A percentile compares a stretch with the other conserved stretches of the same genome.
Evolutionary conservation across 2,797 vertebrate genomes (phyloP).

Genomic region (Xerus rutilus): DNA sequence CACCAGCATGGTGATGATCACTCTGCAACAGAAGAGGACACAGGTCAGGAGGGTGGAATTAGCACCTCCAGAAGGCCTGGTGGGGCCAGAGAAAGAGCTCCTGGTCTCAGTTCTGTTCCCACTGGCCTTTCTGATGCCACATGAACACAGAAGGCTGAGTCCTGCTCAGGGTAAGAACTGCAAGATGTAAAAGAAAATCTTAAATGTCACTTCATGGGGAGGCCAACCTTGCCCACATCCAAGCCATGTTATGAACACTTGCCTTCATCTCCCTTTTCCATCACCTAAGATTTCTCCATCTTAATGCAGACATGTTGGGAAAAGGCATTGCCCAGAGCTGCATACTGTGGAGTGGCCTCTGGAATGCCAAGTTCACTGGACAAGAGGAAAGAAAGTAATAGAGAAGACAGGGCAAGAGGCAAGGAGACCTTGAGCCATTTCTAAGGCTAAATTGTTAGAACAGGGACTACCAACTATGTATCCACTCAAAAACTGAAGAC

Average conservation of each 20-base stretch:
- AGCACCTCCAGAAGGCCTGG: neutral
- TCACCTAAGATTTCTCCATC: neutral
- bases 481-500: neutral
- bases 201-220: neutral
- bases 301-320: neutral
- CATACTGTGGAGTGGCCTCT: neutral
- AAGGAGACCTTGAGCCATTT: neutral
- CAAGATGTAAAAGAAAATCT: neutral
- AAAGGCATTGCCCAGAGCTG: neutral
- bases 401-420: neutral
- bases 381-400: neutral
- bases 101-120: neutral
- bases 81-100: neutral
- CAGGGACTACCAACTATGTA: neutral
- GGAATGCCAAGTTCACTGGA: neutral
- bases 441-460: neutral
- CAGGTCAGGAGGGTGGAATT: neutral
- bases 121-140: neutral
- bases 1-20: conserved; percentile 97
- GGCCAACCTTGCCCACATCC: neutral
- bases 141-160: neutral
- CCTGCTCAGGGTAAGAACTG: neutral
- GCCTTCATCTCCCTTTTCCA: neutral
- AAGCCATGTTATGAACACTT: neutral
- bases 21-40: conserved; percentile 87